A percentile compares a stretch with the other conserved stretches of the same genome.
phyloP scores from a whole-genome alignment of 1,140 invertebrate species.

The Drosophila suzukii region DNA sequence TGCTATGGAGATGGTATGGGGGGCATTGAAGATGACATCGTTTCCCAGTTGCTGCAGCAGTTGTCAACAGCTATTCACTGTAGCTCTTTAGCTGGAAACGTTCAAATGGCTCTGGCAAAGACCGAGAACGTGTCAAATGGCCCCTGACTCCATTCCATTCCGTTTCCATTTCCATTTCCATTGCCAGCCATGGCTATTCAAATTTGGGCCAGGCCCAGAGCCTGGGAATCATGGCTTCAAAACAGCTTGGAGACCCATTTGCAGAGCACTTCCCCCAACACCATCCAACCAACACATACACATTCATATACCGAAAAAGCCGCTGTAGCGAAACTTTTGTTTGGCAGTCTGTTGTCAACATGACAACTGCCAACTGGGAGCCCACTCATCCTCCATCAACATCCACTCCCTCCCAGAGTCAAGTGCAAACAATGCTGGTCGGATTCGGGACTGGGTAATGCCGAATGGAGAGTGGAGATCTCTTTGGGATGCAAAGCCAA shows the following conservation, averaged over 20 bases:
- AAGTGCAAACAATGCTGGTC: slow-evolving; percentile 38
- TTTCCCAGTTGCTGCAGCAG: slow-evolving; percentile 46
- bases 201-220: slow-evolving; percentile 24
- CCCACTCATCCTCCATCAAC: neutral
- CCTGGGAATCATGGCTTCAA: slow-evolving; percentile 12
- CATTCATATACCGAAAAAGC: neutral
- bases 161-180: neutral
- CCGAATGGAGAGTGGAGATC: neutral
- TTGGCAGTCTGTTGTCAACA: slow-evolving; percentile 36
- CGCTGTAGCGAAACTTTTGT: slow-evolving; percentile 28
- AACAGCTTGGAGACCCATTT: neutral
- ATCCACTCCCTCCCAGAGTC: slow-evolving; percentile 23
- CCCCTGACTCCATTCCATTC: slow-evolving; percentile 24
- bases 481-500: slow-evolving; percentile 14
- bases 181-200: slow-evolving; percentile 6
- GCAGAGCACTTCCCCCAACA: neutral
- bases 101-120: slow-evolving; percentile 38
- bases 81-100: slow-evolving; percentile 13
- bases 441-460: neutral
- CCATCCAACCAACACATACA: too few relatives aligned
- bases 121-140: slow-evolving; percentile 60
- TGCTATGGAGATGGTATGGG: neutral
- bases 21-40: slow-evolving; percentile 17
- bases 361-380: slow-evolving; percentile 35
- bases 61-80: slow-evolving; percentile 25